Evolutionary conservation across 35 echinoderm and acorn worm genomes (phyloP).

Genomic region (Apostichopus californicus): DNA sequence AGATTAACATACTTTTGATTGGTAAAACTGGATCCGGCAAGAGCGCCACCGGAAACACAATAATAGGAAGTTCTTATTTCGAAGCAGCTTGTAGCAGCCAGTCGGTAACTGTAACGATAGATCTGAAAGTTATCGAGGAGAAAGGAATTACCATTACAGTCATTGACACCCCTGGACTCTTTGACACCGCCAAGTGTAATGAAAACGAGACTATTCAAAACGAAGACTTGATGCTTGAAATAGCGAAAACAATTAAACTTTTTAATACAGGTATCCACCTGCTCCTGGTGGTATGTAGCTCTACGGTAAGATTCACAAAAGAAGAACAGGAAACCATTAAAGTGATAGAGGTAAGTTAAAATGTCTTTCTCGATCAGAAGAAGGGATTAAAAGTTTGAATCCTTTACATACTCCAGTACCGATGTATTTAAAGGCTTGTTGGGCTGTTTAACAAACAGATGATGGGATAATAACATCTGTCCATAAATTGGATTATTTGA

Average conservation of each 20-base stretch:
- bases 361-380: no score
- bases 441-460: no score
- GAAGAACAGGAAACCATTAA: not conserved
- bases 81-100: not conserved
- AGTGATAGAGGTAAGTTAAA: not conserved
- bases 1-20: not conserved
- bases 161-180: not conserved
- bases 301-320: not conserved
- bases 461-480: no score
- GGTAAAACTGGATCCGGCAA: not conserved
- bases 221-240: not conserved
- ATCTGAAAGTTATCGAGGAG: not conserved
- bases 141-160: not conserved
- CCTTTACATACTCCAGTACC: no score
- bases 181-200: not conserved
- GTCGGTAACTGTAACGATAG: not conserved
- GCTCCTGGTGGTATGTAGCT: conserved; percentile 6
- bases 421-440: no score
- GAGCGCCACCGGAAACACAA: not conserved
- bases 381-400: no score
- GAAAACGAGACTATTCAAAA: not conserved
- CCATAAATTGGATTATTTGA: no score
- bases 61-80: not conserved
- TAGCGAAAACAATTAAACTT: no score
- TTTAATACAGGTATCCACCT: conserved; percentile 17